phyloP scores from a whole-genome alignment of 1,140 invertebrate genomes.

The Camponotus vicinus region DNA sequence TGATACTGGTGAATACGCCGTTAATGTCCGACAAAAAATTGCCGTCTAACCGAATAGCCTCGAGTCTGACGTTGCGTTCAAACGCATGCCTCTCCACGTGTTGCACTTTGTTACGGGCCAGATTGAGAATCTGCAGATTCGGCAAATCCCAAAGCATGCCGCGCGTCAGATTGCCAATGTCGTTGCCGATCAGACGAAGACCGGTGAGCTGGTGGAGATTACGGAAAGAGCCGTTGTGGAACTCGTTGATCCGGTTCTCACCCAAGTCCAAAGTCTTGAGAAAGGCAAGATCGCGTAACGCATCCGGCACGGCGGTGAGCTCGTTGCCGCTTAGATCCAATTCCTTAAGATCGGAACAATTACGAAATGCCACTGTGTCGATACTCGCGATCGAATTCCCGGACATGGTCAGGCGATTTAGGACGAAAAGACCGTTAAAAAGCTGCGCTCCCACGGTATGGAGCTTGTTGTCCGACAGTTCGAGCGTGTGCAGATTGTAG shows the following conservation, averaged over 20 bases:
- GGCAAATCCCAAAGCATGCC: constrained; percentile 95
- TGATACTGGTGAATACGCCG: constrained; percentile 93
- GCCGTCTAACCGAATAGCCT: constrained; percentile 94
- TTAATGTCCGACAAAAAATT: constrained; percentile 95
- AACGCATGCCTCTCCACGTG: constrained; percentile 94
- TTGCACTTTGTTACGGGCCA: constrained; percentile 95
- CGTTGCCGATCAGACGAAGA: constrained; percentile 94
- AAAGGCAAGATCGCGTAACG: constrained; percentile 92
- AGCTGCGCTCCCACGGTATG: constrained; percentile 92
- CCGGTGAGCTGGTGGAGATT: constrained; percentile 94
- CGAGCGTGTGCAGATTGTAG: constrained; percentile 94
- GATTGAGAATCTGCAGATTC: constrained; percentile 93
- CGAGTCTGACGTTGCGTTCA: constrained; percentile 91
- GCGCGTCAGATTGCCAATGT: constrained; percentile 93
- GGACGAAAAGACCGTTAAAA: constrained; percentile 94
- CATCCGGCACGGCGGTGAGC: constrained; percentile 92
- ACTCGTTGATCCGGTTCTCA: constrained; percentile 93
- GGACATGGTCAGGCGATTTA: constrained; percentile 94
- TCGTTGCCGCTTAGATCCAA: constrained; percentile 95
- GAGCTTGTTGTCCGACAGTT: constrained; percentile 94
- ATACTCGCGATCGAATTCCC: constrained; percentile 94
- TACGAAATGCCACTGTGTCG: constrained; percentile 94
- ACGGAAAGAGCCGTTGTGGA: constrained; percentile 93
- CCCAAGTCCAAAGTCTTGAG: constrained; percentile 95
- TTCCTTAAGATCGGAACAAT: constrained; percentile 96